A percentile compares a stretch with the other conserved stretches of the same genome.
Conservation (phyloP, 2,797 vertebrate species). For the Ceryle rudis region DNA sequence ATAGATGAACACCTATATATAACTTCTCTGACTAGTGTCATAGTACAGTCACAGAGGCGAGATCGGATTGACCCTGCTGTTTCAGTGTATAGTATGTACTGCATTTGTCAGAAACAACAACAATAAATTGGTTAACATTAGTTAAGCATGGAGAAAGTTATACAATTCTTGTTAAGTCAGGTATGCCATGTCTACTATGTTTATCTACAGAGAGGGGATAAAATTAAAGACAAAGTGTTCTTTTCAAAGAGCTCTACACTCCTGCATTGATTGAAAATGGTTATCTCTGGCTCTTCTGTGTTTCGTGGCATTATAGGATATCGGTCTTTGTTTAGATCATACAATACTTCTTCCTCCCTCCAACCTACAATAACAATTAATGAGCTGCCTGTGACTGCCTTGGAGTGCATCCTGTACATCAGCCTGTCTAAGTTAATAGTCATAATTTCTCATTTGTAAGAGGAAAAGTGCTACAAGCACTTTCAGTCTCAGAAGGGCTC, state of each 20-base stretch:
- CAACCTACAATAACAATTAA: constrained; percentile 62
- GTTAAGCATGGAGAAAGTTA: background rate
- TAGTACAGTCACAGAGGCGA: background rate
- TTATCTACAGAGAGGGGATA: background rate
- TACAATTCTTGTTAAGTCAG: background rate
- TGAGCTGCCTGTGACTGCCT: constrained; percentile 49
- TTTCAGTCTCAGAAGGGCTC: constrained; percentile 46
- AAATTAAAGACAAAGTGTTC: background rate
- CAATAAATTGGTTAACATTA: background rate
- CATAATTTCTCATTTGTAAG: constrained; percentile 68
- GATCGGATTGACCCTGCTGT: background rate
- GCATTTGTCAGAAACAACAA: background rate
- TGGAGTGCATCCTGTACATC: constrained; percentile 70
- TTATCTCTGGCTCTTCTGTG: constrained; percentile 3
- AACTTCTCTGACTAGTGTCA: background rate
- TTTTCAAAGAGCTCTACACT: background rate
- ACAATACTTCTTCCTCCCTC: constrained; percentile 43
- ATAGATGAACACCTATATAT: constrained; percentile 39
- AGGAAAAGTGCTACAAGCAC: constrained; percentile 21
- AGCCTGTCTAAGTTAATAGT: constrained; percentile 54
- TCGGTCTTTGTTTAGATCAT: constrained; percentile 50
- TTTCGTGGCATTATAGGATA: background rate
- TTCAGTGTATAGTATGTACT: background rate
- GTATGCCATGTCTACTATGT: background rate
- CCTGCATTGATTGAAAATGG: background rate